Evolutionary conservation across 1,140 invertebrate species (phyloP).

Genomic region (Drosophila grimshawi): DNA sequence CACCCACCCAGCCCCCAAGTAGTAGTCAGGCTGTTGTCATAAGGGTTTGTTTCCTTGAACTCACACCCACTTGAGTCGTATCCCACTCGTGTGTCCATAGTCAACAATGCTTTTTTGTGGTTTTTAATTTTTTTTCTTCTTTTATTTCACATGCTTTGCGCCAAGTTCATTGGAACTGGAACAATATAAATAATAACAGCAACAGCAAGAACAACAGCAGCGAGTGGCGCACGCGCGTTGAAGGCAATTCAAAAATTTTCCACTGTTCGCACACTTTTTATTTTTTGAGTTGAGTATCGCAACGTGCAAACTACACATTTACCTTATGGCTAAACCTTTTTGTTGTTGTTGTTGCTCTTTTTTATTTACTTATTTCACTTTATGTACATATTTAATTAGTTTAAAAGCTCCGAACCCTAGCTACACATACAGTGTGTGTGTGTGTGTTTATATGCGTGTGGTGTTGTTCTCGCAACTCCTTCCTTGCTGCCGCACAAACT

Average conservation of each 20-base stretch:
- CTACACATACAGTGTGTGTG: not conserved
- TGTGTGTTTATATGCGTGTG: not conserved
- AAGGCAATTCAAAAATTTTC: slow-evolving; percentile 52
- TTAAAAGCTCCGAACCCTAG: slow-evolving; percentile 8
- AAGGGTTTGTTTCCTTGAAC: not conserved
- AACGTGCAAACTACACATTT: slow-evolving; percentile 33
- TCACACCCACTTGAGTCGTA: not conserved
- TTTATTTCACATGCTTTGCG: slow-evolving; percentile 7
- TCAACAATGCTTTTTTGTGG: slow-evolving; percentile 7
- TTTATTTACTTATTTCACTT: slow-evolving; percentile 49
- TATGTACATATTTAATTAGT: slow-evolving; percentile 54
- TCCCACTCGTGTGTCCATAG: not conserved
- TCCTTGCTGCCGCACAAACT: slow-evolving; percentile 24
- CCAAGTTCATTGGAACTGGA: slow-evolving; percentile 25
- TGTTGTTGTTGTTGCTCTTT: slow-evolving; percentile 7
- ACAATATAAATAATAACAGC: slow-evolving; percentile 1
- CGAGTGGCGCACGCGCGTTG: slow-evolving; percentile 5
- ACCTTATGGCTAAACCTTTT: slow-evolving; percentile 18
- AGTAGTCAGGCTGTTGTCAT: not conserved
- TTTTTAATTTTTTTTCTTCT: too few relatives aligned
- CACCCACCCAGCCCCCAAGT: not conserved
- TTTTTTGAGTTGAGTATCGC: slow-evolving; percentile 18
- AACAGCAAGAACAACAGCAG: slow-evolving; percentile 7
- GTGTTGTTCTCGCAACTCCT: not conserved
- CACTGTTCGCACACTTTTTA: slow-evolving; percentile 53